These are phyloP conservation scores for Chamaetylas fuelleborni DNA, from an alignment of 2,113 vertebrate genomes.

Conservation along the genomic window DNA sequence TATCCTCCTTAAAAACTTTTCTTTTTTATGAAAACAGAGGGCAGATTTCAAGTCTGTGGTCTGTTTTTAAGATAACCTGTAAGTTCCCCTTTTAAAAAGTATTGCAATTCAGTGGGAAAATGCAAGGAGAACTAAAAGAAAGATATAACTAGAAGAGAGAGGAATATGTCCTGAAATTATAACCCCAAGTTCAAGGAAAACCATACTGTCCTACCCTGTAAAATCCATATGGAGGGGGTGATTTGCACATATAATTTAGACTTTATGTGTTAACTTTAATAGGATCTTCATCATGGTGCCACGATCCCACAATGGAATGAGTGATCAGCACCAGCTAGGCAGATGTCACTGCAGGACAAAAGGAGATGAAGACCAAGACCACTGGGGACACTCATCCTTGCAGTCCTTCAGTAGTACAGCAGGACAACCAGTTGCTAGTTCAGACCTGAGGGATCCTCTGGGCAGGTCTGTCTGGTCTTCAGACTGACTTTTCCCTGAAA, in stretches of 20 bases:
- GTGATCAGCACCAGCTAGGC: not conserved
- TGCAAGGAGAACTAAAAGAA: not conserved
- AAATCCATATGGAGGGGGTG: not conserved
- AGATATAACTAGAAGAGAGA: not conserved
- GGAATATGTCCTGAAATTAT: not conserved
- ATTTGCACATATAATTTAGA: not conserved
- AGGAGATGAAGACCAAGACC: not conserved
- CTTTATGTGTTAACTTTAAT: not conserved
- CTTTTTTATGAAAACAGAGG: conserved; percentile 46
- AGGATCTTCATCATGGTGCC: fast-evolving
- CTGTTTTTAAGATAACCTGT: conserved; percentile 39
- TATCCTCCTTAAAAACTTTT: conserved; percentile 37
- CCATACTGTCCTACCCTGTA: not conserved
- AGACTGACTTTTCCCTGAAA: not conserved
- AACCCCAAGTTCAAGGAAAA: not conserved
- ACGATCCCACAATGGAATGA: fast-evolving
- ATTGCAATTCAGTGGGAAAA: not conserved
- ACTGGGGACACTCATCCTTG: not conserved
- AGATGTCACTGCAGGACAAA: not conserved
- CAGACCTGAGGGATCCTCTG: not conserved
- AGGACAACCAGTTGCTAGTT: not conserved
- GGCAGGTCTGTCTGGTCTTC: not conserved
- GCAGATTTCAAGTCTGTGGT: conserved; percentile 35
- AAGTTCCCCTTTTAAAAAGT: not conserved
- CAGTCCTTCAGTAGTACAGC: not conserved